Base-by-base conservation (phyloP, 1,140 invertebrate genomes). In the Goniozus legneri region DNA sequence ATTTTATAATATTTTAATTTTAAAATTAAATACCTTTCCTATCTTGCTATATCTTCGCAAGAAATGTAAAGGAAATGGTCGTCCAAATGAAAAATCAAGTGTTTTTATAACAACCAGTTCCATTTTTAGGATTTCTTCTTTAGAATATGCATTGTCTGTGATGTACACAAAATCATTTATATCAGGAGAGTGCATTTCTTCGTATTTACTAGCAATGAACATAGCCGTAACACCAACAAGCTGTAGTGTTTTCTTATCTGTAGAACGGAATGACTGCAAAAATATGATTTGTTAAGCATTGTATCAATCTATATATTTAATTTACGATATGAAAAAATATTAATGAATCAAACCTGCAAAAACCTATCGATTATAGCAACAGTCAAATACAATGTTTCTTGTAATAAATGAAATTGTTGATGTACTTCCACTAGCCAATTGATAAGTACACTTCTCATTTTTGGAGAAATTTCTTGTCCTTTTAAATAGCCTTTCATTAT, bases 351-450 rank as follows among this genome's bases (percentile, higher is more conserved):
- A 55, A 89, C 88, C 82, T 95, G 90, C 52, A 97, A 80, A 79
- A 91, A 97, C 59, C 91, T 79, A 77, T 98, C 95, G 53, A 97
- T 82, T 15, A 95, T 88, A 41, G 87, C 84, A 35, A 97, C 84
- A 34, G 91, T 86, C 55, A 97, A 75, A 69, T 93, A 92, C 19
- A 97, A 82, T 2, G 95, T 97, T 73, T 98, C 95, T 56, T 88
- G 83, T n/a, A 88, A 74, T 10, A 97, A 75, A 51, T 84, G 84
- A 67, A 97, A 98, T 66, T 92, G 87, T 47, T 81, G 74, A 64
- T 97, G 93, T 10, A 97, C 92, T 65, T 96, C 92, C 15, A 95
- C 86, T 18, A 98, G 74, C 95, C 95, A 98, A 70, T 98, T 92
- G 50, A 98, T 79, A 1, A 95, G 76, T 27, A 95, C 87, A 6